phyloP scores from a whole-genome alignment of 92 coral and sea anemone genomes.

The Phenganax subtilis region DNA sequence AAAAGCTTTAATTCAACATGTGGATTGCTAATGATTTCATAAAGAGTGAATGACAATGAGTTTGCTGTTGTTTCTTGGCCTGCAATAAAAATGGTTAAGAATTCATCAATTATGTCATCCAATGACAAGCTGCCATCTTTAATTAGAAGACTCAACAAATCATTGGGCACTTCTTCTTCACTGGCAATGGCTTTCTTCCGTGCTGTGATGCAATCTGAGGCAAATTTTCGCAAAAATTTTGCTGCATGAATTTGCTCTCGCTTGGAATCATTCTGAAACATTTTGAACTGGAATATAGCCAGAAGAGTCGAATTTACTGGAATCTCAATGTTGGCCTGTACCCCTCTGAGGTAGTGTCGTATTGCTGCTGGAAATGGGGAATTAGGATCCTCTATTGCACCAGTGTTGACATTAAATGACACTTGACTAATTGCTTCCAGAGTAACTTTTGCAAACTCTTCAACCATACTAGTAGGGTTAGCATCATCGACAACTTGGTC shows the following conservation, averaged over 20 bases:
- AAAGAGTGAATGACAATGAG: slow-evolving; percentile 55
- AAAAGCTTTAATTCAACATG: slow-evolving; percentile 53
- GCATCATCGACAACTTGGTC: neutral
- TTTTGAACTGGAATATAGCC: slow-evolving; percentile 1
- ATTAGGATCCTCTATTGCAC: neutral
- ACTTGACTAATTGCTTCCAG: slow-evolving; percentile 4
- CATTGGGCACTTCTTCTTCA: slow-evolving; percentile 44
- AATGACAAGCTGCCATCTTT: slow-evolving; percentile 45
- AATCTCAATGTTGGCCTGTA: neutral
- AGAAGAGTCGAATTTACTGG: neutral
- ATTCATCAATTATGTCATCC: slow-evolving; percentile 66
- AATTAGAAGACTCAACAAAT: slow-evolving; percentile 52
- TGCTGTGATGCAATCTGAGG: neutral
- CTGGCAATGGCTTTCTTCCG: neutral
- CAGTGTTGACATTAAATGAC: neutral
- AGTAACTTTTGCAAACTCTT: slow-evolving; percentile 7
- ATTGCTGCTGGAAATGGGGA: neutral
- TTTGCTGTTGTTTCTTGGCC: slow-evolving; percentile 78
- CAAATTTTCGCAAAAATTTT: neutral
- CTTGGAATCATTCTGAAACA: neutral
- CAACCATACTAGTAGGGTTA: neutral
- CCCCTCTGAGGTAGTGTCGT: neutral
- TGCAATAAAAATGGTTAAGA: slow-evolving; percentile 60
- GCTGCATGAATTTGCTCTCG: neutral
- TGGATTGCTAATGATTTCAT: slow-evolving; percentile 55